A percentile compares a stretch with the other conserved stretches of the same genome.
phyloP scores from a whole-genome alignment of 2,113 vertebrate species.

The Malaclemys terrapin region DNA sequence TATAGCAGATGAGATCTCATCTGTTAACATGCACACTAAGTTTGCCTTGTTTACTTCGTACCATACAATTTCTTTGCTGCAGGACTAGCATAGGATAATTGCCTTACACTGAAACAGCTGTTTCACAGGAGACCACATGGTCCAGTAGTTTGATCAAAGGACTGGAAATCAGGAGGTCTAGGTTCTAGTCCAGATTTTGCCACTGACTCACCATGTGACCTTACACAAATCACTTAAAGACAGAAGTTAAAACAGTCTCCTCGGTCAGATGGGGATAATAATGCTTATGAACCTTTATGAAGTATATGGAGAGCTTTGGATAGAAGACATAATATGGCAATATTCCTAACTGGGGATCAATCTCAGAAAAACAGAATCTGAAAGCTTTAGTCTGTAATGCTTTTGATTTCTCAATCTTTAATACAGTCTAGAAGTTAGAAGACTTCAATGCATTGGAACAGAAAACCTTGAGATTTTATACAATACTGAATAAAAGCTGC shows the following conservation, averaged over 20 bases:
- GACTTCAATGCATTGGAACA: background rate
- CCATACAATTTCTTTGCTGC: background rate
- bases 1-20: background rate
- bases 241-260: background rate
- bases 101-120: background rate
- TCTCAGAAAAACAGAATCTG: background rate
- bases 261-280: background rate
- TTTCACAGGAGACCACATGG: background rate
- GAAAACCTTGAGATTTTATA: background rate
- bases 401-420: background rate
- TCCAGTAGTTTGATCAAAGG: background rate
- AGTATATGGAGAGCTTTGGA: background rate
- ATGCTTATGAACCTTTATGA: background rate
- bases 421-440: background rate
- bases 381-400: background rate
- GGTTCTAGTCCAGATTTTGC: background rate
- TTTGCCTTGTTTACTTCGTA: background rate
- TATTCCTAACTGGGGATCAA: background rate
- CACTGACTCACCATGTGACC: background rate
- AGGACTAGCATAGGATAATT: background rate
- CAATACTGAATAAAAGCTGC: constrained; percentile 9
- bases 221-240: background rate
- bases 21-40: background rate
- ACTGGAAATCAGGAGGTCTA: background rate
- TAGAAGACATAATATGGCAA: background rate